Evolutionary conservation across 1,140 invertebrate species (phyloP).

Genomic region (Prorops nasuta): DNA sequence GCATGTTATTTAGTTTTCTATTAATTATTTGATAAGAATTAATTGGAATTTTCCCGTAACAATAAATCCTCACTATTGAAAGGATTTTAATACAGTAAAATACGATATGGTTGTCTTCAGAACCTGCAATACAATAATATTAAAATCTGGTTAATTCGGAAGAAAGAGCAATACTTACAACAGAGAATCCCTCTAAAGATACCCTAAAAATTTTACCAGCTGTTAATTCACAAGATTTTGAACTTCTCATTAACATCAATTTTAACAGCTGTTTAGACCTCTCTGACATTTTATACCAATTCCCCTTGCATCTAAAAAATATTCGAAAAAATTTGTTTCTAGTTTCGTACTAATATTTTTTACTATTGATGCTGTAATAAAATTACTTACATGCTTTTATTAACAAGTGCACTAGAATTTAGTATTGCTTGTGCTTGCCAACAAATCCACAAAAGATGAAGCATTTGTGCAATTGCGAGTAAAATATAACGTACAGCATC

Average conservation of each 20-base stretch:
- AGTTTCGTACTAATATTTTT: no score
- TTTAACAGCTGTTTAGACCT: conserved; percentile 11
- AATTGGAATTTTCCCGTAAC: background rate
- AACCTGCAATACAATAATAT: conserved; percentile 7
- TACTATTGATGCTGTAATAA: no score
- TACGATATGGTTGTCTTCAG: conserved; percentile 7
- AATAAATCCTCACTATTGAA: no score
- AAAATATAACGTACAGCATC: background rate
- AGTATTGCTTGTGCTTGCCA: background rate
- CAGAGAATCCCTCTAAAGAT: conserved; percentile 12
- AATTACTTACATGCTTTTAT: no score
- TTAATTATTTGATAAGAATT: background rate
- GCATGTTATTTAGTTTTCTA: background rate
- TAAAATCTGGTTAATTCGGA: background rate
- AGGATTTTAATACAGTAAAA: conserved; percentile 8
- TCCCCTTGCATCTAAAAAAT: conserved; percentile 16
- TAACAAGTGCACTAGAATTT: no score
- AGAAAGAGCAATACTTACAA: conserved; percentile 6
- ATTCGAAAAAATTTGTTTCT: no score
- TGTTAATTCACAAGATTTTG: conserved; percentile 11
- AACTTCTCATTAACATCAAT: conserved; percentile 19
- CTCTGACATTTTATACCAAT: conserved; percentile 16
- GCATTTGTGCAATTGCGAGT: background rate
- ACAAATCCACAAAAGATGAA: background rate
- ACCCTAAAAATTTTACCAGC: conserved; percentile 9